Conservation (phyloP, 1,140 invertebrate species). For the Drosophila seguyi region DNA sequence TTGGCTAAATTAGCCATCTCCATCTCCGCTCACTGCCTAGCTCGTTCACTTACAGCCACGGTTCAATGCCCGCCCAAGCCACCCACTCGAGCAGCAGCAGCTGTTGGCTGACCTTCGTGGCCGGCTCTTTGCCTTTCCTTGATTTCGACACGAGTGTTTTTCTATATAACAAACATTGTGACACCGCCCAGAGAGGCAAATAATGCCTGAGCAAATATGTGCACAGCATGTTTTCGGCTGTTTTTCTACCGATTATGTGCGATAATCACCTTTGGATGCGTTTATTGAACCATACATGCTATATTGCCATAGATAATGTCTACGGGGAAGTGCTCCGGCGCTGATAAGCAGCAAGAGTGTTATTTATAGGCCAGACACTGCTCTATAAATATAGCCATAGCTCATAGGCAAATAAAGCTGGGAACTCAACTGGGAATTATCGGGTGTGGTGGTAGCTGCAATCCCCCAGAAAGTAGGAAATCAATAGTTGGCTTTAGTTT, state of each 20-base stretch:
- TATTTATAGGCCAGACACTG: slow-evolving; percentile 23
- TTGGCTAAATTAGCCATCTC: slow-evolving; percentile 53
- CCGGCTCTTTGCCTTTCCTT: slow-evolving; percentile 42
- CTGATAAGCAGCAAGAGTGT: slow-evolving; percentile 27
- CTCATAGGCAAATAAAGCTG: slow-evolving; percentile 5
- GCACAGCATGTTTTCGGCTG: slow-evolving; percentile 23
- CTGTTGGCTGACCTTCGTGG: slow-evolving; percentile 61
- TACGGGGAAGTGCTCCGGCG: slow-evolving; percentile 27
- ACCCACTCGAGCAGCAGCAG: slow-evolving; percentile 43
- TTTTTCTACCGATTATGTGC: slow-evolving; percentile 22
- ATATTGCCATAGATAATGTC: not conserved
- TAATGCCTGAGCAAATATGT: slow-evolving; percentile 41
- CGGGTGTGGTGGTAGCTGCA: slow-evolving; percentile 7
- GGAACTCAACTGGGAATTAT: slow-evolving; percentile 8
- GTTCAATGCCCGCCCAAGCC: slow-evolving; percentile 57
- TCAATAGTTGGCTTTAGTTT: slow-evolving; percentile 20
- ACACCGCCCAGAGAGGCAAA: slow-evolving; percentile 23
- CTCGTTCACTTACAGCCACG: slow-evolving; percentile 15
- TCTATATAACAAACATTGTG: slow-evolving; percentile 53
- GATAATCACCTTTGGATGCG: slow-evolving; percentile 53
- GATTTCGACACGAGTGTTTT: slow-evolving; percentile 43
- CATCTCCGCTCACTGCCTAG: slow-evolving; percentile 2
- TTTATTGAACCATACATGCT: slow-evolving; percentile 59
- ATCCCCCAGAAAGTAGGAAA: slow-evolving; percentile 45
- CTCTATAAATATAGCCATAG: slow-evolving; percentile 39